Evolutionary conservation across 2,113 vertebrate genomes (phyloP), one percentile per base, ranked within the genome.

Genomic region (Clarias macrocephalus): DNA sequence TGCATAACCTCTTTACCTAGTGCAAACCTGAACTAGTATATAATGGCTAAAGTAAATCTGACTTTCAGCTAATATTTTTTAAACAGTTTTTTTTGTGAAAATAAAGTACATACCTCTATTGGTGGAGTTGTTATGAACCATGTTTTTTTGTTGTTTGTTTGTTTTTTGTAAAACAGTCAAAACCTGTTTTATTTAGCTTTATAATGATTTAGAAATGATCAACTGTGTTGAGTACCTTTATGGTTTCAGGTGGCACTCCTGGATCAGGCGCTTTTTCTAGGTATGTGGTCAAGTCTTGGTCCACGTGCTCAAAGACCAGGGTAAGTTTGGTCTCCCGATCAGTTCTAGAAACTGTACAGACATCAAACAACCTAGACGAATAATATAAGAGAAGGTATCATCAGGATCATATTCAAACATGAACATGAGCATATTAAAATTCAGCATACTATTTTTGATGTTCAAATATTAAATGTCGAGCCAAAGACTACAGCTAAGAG

Each of bases 241-340:
- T 98, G 84, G 97, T 99, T 95, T 99, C 98, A 33, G 96, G 96
- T 77, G 98, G 98, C 62, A 99, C 97, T 88, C 98, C 98, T 48
- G 98, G 98, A 86, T 99, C 97, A 52, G 98, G 98, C 91, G 97
- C 97, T 95, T 99, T 99, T 94, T 99, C 97, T 96, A 99, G 94
- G 91, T 99, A 99, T 91, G 98, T 99, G 92, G 98, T 98, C 94
- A 99, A 95, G 93, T 99, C 98, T 96, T 99, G 98, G 94, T 99
- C 98, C 92, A 99, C 97, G 2, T 99, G 98, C 94, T 99, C 98
- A 93, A 99, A 99, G 86, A 99, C 98, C 93, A 99, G 94, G 0
- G 98, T 99, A 91, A 99, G 95, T 92, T 97, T 99, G 79, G 98
- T 99, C 95, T 99, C 98, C 92, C 98, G 94, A 93, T 99, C 97